These are phyloP conservation scores for Ridgeia piscesae DNA, from an alignment of 1,140 invertebrate species.

Conservation along the genomic window DNA sequence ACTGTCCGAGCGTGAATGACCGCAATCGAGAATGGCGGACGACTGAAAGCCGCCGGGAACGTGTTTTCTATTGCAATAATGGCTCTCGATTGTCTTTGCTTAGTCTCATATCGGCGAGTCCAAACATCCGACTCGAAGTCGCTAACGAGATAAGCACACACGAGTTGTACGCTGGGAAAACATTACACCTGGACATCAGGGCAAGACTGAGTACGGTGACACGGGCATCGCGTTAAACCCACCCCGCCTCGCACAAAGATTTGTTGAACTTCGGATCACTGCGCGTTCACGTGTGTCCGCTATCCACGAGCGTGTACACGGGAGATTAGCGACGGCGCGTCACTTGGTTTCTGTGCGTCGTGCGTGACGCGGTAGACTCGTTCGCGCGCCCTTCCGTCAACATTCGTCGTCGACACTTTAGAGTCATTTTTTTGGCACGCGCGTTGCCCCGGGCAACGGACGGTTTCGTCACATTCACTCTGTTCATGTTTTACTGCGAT, in stretches of 20 bases:
- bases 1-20: slow-evolving; percentile 3
- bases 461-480: neutral
- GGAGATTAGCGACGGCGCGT: neutral
- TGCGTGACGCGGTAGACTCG: neutral
- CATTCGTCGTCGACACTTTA: neutral
- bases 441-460: neutral
- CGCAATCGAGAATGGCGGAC: slow-evolving; percentile 3
- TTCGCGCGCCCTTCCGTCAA: neutral
- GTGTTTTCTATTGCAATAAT: slow-evolving; percentile 6
- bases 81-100: neutral
- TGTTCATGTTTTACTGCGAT: neutral
- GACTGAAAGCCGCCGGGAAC: neutral
- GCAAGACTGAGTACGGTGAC: neutral
- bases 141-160: neutral
- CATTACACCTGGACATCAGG: neutral
- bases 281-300: neutral
- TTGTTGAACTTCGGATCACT: neutral
- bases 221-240: neutral
- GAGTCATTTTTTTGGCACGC: neutral
- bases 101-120: neutral
- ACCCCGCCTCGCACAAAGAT: neutral
- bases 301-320: neutral
- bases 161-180: neutral
- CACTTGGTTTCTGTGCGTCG: neutral
- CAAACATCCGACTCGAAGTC: neutral